Evolutionary conservation across 2,797 vertebrate species (phyloP), one percentile per base, ranked within the genome.

Genomic region (Triplophysa bombifrons): DNA sequence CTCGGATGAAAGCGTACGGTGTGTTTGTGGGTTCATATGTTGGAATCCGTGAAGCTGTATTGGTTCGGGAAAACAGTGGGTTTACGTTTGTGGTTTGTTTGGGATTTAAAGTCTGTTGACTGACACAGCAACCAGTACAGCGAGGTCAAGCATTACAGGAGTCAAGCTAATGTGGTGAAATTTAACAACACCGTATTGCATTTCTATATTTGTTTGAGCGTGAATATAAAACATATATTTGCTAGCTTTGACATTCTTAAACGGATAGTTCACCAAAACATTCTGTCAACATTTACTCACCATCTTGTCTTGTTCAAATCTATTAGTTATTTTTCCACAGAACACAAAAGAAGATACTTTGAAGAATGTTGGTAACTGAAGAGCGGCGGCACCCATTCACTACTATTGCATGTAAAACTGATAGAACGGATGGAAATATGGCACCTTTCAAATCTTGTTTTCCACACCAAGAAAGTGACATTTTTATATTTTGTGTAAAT

Each of bases 1-100:
- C 55, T 66, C 48, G 61, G 69, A 80, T 48, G 63, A 61, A 63
- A 71, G 25, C 53, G 58, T 30, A 30, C 2, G 4, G 25, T 64
- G 20, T 51, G 41, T 77, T 65, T 72, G 77, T 55, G 61, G 69
- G 68, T 55, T 72, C 73, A 66, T 66, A 67, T 71, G 67, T 61
- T 25, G 25, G 61, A 72, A 20, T 56, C 46, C 6, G 41, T 44
- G 19, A 63, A n/a, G 27, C 58, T 80, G 48, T 60, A 34, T 51
- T 67, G 51, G 60, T 76, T 80, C 76, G 53, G 20, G n/a, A 66
- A 38, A 41, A 41, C 25, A 46, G 16, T n/a, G 3, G 66, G 65
- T 76, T 71, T 75, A 79, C 4, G 17, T 65, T 79, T 64, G 68
- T 34, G 46, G 60, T 44, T 65, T 65, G 48, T 56, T 61, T 20